phyloP scores from a whole-genome alignment of 1,140 invertebrate genomes.

The Temnothorax nylanderi region DNA sequence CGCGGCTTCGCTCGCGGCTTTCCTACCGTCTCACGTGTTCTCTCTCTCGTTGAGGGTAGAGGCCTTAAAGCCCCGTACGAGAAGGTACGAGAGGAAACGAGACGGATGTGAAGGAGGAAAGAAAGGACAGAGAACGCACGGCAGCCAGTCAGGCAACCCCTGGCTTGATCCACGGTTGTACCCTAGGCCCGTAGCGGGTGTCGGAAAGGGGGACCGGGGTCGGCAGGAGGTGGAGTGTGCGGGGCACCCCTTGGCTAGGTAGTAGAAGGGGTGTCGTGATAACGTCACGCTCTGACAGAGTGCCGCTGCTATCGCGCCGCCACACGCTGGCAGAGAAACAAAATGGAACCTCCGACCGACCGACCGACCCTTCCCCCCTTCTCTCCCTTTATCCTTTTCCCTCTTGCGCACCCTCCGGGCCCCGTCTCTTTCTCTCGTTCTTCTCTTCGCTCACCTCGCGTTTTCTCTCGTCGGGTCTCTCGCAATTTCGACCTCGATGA shows the following conservation, averaged over 20 bases:
- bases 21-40: slow-evolving; percentile 63
- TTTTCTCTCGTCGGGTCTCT: not conserved
- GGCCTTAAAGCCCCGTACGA: slow-evolving; percentile 23
- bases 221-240: slow-evolving; percentile 62
- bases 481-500: slow-evolving; percentile 63
- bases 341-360: slow-evolving; percentile 84
- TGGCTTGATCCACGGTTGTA: slow-evolving; percentile 81
- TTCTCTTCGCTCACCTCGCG: slow-evolving; percentile 29
- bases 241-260: slow-evolving; percentile 77
- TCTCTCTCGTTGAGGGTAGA: slow-evolving; percentile 12
- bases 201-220: slow-evolving; percentile 42
- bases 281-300: slow-evolving; percentile 87
- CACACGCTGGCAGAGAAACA: slow-evolving; percentile 86
- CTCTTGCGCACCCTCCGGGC: not conserved
- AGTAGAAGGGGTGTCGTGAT: slow-evolving; percentile 85
- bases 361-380: slow-evolving; percentile 68
- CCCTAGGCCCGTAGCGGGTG: slow-evolving; percentile 74
- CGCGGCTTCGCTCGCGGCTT: slow-evolving; percentile 76
- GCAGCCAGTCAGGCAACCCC: slow-evolving; percentile 77
- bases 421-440: slow-evolving; percentile 47
- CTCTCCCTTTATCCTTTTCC: slow-evolving; percentile 45
- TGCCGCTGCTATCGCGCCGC: slow-evolving; percentile 86
- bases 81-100: slow-evolving; percentile 45
- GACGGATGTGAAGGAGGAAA: slow-evolving; percentile 59
- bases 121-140: slow-evolving; percentile 69